These are phyloP conservation scores for Potorous gilbertii DNA, from an alignment of 2,797 vertebrate species.

Conservation along the genomic window DNA sequence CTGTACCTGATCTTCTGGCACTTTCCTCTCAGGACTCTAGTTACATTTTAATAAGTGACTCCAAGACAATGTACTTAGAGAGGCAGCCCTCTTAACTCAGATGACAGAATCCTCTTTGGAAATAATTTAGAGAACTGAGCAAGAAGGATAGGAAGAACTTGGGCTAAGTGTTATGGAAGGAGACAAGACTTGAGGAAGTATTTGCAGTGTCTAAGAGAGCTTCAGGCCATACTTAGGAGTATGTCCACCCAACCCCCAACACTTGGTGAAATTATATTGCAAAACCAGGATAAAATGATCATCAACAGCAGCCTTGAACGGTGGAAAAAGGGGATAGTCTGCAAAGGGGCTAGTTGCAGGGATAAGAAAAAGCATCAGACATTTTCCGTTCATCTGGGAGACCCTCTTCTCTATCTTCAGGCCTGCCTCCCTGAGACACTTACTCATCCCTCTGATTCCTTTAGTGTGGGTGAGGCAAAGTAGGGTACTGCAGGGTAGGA, in stretches of 20 bases:
- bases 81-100: not conserved
- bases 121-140: slow-evolving; percentile 10
- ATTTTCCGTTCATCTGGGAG: not conserved
- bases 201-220: not conserved
- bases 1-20: not conserved
- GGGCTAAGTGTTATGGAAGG: not conserved
- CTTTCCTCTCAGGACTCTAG: not conserved
- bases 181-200: not conserved
- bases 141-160: not conserved
- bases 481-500: not conserved
- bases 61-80: not conserved
- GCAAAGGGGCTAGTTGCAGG: not conserved
- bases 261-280: not conserved
- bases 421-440: not conserved
- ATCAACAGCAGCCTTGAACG: not conserved
- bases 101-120: slow-evolving; percentile 8
- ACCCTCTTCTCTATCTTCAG: not conserved
- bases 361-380: not conserved
- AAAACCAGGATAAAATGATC: not conserved
- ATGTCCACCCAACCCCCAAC: not conserved
- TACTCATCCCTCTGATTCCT: not conserved
- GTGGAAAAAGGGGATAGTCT: not conserved
- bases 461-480: not conserved
- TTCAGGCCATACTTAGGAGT: slow-evolving; percentile 2
- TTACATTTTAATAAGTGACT: not conserved